Percentiles rank a stretch among this genome's conserved stretches.
phyloP scores from a whole-genome alignment of 2,888 invertebrate genomes.

The Gibbula magus region DNA sequence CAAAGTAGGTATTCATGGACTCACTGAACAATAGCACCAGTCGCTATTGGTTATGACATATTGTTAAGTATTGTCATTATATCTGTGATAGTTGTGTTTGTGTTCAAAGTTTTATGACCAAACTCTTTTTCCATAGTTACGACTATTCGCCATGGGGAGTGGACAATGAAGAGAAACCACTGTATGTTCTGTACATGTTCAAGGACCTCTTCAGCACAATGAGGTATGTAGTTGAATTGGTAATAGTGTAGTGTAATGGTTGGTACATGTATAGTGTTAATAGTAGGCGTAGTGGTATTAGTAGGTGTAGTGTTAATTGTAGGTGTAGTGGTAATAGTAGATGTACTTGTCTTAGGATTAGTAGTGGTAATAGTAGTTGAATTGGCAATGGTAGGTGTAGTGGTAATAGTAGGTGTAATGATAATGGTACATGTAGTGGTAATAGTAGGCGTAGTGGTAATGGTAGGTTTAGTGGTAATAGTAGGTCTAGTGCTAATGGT shows the following conservation, averaged over 20 bases:
- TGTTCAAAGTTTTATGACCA: too few species aligned
- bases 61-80: too few species aligned
- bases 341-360: neutral
- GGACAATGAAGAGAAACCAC: slow-evolving; percentile 84
- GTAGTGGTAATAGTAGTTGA: neutral
- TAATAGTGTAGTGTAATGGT: neutral
- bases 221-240: slow-evolving; percentile 44
- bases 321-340: too few species aligned
- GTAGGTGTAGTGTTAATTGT: too few species aligned
- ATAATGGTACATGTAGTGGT: neutral
- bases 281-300: too few species aligned
- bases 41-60: too few species aligned
- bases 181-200: slow-evolving; percentile 86
- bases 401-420: neutral
- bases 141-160: slow-evolving; percentile 85
- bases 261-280: neutral
- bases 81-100: too few species aligned
- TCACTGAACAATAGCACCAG: too few species aligned
- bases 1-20: slow-evolving; percentile 60
- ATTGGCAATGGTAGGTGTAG: neutral
- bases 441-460: neutral
- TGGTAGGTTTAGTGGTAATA: neutral
- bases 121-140: slow-evolving; percentile 77
- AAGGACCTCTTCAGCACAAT: slow-evolving; percentile 80
- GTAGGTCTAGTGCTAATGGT: neutral